A percentile compares a stretch with the other conserved stretches of the same genome.
These are phyloP conservation scores for Rhineura floridana DNA, from an alignment of 2,113 vertebrate species.

Conservation along the genomic window DNA sequence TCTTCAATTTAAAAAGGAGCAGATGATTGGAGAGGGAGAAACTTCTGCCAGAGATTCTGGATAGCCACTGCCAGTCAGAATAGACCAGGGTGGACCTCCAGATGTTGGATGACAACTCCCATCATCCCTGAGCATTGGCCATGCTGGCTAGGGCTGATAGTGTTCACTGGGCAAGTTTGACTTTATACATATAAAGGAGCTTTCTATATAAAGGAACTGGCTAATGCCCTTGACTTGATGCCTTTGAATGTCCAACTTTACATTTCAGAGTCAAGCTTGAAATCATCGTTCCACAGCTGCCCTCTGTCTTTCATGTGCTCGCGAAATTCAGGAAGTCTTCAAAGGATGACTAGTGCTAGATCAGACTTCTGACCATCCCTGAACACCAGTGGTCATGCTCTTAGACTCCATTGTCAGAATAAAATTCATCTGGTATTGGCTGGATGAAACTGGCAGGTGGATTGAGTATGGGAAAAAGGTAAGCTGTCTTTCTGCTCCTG, in stretches of 20 bases:
- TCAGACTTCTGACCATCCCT: conserved; percentile 71
- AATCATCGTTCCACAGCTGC: conserved; percentile 5
- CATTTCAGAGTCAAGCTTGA: not conserved
- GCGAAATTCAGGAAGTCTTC: conserved; percentile 1
- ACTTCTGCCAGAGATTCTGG: too few relatives aligned
- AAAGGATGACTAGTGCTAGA: conserved; percentile 43
- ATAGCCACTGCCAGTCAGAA: too few relatives aligned
- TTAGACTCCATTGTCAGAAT: conserved; percentile 75
- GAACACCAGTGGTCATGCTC: conserved; percentile 71
- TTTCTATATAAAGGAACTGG: not conserved
- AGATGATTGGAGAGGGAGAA: too few relatives aligned
- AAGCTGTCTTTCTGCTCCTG: conserved; percentile 30
- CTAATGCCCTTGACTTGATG: not conserved
- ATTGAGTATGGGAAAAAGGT: conserved; percentile 82
- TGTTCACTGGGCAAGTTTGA: too few relatives aligned
- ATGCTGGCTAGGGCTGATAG: not conserved
- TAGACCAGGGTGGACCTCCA: too few relatives aligned
- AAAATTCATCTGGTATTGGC: conserved; percentile 85
- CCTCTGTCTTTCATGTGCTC: not conserved
- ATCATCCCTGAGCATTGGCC: too few relatives aligned
- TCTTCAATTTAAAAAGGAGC: too few relatives aligned
- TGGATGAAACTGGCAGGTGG: conserved; percentile 75
- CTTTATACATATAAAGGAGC: not conserved
- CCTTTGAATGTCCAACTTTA: not conserved
- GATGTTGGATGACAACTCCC: too few relatives aligned